Percentiles rank a stretch among this genome's conserved stretches.
These are phyloP conservation scores for Sminthurides aquaticus DNA, from an alignment of 2,888 invertebrate genomes.

Conservation along the genomic window DNA sequence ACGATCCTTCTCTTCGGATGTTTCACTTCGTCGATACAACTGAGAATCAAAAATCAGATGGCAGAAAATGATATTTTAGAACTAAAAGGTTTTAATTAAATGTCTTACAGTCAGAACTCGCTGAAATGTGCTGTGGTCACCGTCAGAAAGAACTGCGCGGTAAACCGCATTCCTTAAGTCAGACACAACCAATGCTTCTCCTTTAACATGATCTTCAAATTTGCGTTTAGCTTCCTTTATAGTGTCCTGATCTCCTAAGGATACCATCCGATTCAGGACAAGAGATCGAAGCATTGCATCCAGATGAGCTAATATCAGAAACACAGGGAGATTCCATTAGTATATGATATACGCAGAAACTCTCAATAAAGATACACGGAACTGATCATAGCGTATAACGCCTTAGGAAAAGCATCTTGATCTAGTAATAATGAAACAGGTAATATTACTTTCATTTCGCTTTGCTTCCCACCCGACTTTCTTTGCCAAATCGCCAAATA, in stretches of 20 bases:
- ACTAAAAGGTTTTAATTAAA: too few species aligned
- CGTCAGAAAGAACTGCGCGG: slow-evolving; percentile 69
- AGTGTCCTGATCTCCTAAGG: slow-evolving; percentile 66
- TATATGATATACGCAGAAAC: too few species aligned
- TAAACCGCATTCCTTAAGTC: slow-evolving; percentile 82
- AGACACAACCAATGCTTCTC: slow-evolving; percentile 61
- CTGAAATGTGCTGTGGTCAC: slow-evolving; percentile 62
- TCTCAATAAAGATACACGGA: too few species aligned
- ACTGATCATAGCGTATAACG: too few species aligned
- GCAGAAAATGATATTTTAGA: too few species aligned
- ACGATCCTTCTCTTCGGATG: slow-evolving; percentile 89
- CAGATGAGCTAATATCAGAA: slow-evolving; percentile 64
- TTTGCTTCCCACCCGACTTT: slow-evolving; percentile 79
- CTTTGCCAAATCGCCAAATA: slow-evolving; percentile 64
- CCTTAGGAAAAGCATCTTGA: too few species aligned
- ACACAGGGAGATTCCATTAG: slow-evolving; percentile 16
- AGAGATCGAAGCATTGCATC: slow-evolving; percentile 77
- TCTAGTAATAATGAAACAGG: too few species aligned
- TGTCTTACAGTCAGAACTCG: slow-evolving; percentile 59
- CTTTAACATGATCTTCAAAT: slow-evolving; percentile 58
- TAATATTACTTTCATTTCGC: slow-evolving; percentile 59
- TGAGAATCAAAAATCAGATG: slow-evolving; percentile 41
- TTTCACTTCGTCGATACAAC: slow-evolving; percentile 72
- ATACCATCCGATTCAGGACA: slow-evolving; percentile 72
- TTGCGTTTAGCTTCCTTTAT: slow-evolving; percentile 68